Base-by-base conservation (phyloP, 2,797 vertebrate species). In the Tauraco hartlaubi region DNA sequence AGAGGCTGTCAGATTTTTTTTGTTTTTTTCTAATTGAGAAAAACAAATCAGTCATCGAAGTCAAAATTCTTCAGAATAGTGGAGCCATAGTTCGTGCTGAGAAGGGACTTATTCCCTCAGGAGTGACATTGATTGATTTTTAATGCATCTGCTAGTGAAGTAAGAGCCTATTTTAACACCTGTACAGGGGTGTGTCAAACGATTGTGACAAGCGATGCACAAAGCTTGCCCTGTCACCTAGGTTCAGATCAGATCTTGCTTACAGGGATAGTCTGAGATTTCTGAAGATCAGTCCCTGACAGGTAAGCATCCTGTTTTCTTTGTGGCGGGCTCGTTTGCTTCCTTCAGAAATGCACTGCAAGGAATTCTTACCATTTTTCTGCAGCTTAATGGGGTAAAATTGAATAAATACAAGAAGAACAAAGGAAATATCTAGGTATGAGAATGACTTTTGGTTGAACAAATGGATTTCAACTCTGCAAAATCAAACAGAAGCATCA, bases 401-500 rank as follows among this genome's bases (percentile, higher is more conserved):
- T 11, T 85, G 41, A 85, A 80, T 43, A 96, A 82, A 72, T 52
- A 66, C 31, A 91, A 51, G 33, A 84, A 83, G 58, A 91, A 56
- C 72, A 96, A 93, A 74, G 64, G 94, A 94, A 96, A 72, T 64
- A 63, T 10, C 55, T 35, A 85, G 46, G 46, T 87, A 84, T 26
- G 25, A 93, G 49, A 80, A 78, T 51, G 29, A 39, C 28, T 95
- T 96, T 91, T 78, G 75, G 11, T 86, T 96, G 68, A 94, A 54
- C 75, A 96, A 96, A 93, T 91, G 74, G 51, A 93, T 97, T 97
- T 96, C 59, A 94, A 25, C 46, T 93, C 62, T 87, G 93, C 63
- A 66, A 88, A 95, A 81, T 72, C 73, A 94, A 92, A 90, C 83
- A 91, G 63, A 95, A 95, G 29, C 71, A 69, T 82, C 9, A 16